phyloP scores from a whole-genome alignment of 2,888 invertebrate species.

The Tenthredo livida region DNA sequence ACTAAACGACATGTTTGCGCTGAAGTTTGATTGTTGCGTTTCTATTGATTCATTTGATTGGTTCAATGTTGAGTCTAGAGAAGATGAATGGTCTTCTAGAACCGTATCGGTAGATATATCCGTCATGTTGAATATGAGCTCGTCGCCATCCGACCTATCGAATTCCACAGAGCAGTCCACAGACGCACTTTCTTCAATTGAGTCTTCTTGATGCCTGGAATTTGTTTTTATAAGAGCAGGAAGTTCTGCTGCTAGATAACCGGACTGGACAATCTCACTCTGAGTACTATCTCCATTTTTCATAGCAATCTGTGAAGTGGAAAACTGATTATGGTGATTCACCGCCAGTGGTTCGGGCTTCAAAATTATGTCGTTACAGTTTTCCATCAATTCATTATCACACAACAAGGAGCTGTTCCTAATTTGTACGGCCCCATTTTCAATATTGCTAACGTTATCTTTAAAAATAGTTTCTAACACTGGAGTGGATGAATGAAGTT shows the following conservation, averaged over 20 bases:
- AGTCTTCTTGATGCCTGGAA: constrained; percentile 13
- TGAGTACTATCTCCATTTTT: constrained; percentile 8
- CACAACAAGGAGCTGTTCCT: constrained; percentile 21
- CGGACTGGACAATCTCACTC: constrained; percentile 11
- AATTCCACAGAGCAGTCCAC: constrained; percentile 30
- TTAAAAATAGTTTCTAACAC: constrained; percentile 50
- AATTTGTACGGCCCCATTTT: constrained; percentile 33
- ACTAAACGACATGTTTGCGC: neutral
- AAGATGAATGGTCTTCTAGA: constrained; percentile 57
- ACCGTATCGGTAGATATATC: constrained; percentile 63
- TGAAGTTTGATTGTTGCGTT: constrained; percentile 30
- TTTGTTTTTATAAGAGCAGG: neutral
- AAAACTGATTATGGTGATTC: constrained; percentile 23
- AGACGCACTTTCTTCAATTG: constrained; percentile 26
- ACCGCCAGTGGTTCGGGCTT: neutral
- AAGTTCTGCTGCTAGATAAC: neutral
- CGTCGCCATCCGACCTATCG: constrained; percentile 60
- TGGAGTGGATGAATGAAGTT: constrained; percentile 47
- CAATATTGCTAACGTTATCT: constrained; percentile 46
- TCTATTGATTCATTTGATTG: constrained; percentile 27
- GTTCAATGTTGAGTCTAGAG: constrained; percentile 52
- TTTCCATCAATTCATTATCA: constrained; percentile 1
- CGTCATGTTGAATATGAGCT: constrained; percentile 67
- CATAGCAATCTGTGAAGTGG: neutral
- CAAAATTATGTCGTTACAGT: constrained; percentile 20